Conservation (phyloP, 1,140 invertebrate genomes). For the Phortica variegata region DNA sequence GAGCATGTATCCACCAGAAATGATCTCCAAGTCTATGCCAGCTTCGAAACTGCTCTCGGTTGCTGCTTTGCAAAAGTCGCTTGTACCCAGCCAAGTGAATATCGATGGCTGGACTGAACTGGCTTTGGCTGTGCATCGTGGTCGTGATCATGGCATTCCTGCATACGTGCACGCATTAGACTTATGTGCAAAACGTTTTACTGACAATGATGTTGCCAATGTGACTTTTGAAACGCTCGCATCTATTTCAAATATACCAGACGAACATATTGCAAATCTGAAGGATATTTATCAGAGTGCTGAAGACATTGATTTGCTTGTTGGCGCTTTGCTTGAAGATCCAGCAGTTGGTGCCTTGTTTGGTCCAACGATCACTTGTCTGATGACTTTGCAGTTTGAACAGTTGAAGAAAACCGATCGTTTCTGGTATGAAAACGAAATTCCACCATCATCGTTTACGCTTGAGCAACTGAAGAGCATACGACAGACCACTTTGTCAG, state of each 20-base stretch:
- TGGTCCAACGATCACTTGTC: conserved; percentile 84
- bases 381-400: conserved; percentile 78
- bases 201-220: conserved; percentile 50
- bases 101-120: conserved; percentile 59
- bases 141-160: conserved; percentile 88
- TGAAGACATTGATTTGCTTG: conserved; percentile 84
- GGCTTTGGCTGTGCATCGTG: conserved; percentile 65
- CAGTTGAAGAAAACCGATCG: conserved; percentile 79
- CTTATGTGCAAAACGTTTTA: conserved; percentile 64
- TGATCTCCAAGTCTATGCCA: conserved; percentile 46
- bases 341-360: conserved; percentile 77
- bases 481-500: conserved; percentile 60
- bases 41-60: conserved; percentile 59
- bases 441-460: conserved; percentile 83
- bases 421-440: conserved; percentile 96
- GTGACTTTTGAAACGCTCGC: conserved; percentile 41
- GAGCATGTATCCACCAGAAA: conserved; percentile 68
- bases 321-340: conserved; percentile 81
- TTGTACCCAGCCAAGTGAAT: conserved; percentile 37
- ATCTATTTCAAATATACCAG: conserved; percentile 37
- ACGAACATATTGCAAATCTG: conserved; percentile 48
- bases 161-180: conserved; percentile 69
- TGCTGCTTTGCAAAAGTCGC: conserved; percentile 58
- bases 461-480: conserved; percentile 72
- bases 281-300: conserved; percentile 59